Conservation (phyloP, 2,113 vertebrate genomes). For the Clinocottus analis region DNA sequence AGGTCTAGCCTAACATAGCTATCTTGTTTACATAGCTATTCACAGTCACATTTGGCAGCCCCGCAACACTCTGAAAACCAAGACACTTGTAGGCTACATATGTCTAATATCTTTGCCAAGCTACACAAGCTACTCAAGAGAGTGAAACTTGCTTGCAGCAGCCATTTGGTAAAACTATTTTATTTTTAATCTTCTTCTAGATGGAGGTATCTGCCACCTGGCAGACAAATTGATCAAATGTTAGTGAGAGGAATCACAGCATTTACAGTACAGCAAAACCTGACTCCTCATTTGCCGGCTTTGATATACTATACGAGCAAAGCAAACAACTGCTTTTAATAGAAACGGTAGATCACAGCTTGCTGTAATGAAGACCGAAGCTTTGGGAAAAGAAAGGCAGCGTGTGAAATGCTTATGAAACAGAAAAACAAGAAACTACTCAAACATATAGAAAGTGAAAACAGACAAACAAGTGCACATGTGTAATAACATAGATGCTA, state of each 20-base stretch:
- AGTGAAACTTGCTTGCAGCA: conserved; percentile 65
- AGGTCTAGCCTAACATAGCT: conserved; percentile 73
- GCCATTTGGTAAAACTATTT: conserved; percentile 71
- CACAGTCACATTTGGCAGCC: conserved; percentile 79
- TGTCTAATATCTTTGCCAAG: conserved; percentile 76
- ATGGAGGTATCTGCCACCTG: conserved; percentile 71
- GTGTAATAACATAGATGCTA: conserved; percentile 61
- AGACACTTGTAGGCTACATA: conserved; percentile 75
- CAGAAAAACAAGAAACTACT: conserved; percentile 7
- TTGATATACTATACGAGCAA: neutral
- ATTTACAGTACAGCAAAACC: conserved; percentile 29
- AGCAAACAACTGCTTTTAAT: conserved; percentile 22
- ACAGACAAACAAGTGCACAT: conserved; percentile 44
- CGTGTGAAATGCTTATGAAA: conserved; percentile 14
- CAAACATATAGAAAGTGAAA: conserved; percentile 13
- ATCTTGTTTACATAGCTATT: conserved; percentile 81
- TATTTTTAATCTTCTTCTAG: conserved; percentile 63
- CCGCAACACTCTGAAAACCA: conserved; percentile 71
- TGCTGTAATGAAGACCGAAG: neutral
- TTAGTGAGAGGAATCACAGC: conserved; percentile 40
- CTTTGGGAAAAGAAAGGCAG: neutral
- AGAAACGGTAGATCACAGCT: conserved; percentile 31
- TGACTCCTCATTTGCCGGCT: conserved; percentile 27
- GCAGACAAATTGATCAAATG: conserved; percentile 70
- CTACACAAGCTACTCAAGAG: conserved; percentile 72